phyloP scores from a whole-genome alignment of 2,888 invertebrate genomes.

The Lasioglossum malachurum region DNA sequence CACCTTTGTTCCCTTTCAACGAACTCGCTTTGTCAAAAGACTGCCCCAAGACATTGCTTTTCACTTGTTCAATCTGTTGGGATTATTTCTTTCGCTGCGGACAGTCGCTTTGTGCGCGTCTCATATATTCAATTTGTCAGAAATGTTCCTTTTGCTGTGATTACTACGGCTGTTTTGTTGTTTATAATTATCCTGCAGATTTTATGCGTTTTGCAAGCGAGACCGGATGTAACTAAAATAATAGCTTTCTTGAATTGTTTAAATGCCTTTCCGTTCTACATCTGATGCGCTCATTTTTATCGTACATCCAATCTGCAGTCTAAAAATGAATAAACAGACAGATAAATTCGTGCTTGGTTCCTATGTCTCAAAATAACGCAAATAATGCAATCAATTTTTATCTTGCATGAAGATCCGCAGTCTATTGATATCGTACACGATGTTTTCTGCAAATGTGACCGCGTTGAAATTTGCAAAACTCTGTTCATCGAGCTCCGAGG shows the following conservation, averaged over 20 bases:
- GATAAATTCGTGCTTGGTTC: no score
- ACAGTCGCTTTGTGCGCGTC: not conserved
- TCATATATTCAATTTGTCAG: not conserved
- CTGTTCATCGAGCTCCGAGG: no score
- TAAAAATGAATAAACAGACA: no score
- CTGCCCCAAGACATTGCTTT: not conserved
- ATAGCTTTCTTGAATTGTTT: no score
- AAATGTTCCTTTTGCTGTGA: not conserved
- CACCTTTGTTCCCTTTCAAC: not conserved
- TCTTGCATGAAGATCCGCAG: no score
- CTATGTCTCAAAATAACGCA: no score
- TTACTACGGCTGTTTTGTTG: not conserved
- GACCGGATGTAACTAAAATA: no score
- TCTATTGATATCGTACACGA: no score
- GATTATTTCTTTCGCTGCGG: not conserved
- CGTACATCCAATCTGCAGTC: no score
- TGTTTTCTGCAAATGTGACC: not conserved
- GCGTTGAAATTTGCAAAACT: not conserved
- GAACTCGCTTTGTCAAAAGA: not conserved
- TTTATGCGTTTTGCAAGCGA: not conserved
- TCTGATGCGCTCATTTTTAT: no score
- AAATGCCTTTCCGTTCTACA: no score
- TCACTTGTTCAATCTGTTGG: not conserved
- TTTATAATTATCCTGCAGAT: not conserved
- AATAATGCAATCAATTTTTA: no score